These are phyloP conservation scores for Eulemur coronatus DNA, from an alignment of 2,797 vertebrate genomes.

Conservation along the genomic window DNA sequence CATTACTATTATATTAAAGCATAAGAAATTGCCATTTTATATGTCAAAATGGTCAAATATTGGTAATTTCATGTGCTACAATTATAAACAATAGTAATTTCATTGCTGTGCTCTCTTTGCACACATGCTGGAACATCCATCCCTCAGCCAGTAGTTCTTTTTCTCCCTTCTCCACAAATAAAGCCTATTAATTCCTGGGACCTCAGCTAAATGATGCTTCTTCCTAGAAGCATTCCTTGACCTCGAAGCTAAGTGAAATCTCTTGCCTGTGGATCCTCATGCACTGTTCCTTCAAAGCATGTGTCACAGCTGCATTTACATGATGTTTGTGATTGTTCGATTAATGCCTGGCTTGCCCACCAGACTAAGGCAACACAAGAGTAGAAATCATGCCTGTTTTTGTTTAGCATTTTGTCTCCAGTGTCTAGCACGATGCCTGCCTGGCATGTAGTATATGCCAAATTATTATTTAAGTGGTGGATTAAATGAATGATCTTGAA, in stretches of 20 bases:
- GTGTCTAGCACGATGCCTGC: background rate
- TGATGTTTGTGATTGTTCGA: background rate
- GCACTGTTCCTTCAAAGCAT: background rate
- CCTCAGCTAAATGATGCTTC: background rate
- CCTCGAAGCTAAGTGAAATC: background rate
- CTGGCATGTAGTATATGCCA: background rate
- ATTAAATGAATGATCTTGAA: slow-evolving; percentile 36
- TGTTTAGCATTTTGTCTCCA: background rate
- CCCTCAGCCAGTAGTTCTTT: background rate
- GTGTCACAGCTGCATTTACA: background rate
- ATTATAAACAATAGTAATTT: background rate
- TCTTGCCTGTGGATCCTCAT: background rate
- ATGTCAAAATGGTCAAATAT: background rate
- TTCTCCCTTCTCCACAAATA: background rate
- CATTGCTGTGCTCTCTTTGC: background rate
- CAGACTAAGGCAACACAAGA: background rate
- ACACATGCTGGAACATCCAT: background rate
- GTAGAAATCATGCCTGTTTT: background rate
- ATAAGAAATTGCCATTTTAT: background rate
- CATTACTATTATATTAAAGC: background rate
- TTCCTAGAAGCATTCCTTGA: background rate
- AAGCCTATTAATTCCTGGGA: background rate
- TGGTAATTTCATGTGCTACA: background rate
- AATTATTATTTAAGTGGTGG: background rate
- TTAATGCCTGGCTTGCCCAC: background rate